phyloP scores from a whole-genome alignment of 2,113 vertebrate genomes.

The Cebus imitator region DNA sequence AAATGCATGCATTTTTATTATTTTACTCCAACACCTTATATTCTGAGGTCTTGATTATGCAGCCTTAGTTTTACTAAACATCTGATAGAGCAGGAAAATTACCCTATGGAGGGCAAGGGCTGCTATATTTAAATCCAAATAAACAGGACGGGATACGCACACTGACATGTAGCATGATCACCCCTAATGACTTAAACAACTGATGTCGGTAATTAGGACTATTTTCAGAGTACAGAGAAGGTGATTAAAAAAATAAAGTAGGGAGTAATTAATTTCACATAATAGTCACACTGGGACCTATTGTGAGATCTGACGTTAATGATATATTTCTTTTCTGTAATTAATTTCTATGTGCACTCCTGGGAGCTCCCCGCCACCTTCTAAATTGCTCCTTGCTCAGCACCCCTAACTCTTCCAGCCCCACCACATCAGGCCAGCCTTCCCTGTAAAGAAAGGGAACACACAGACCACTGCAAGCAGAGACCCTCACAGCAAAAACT shows the following conservation, averaged over 20 bases:
- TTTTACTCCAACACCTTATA: background rate
- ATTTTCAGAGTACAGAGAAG: conserved; percentile 78
- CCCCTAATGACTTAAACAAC: conserved; percentile 57
- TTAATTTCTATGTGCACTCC: conserved; percentile 82
- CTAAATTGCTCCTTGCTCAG: conserved; percentile 65
- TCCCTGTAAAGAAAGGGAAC: background rate
- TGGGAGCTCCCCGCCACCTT: conserved; percentile 66
- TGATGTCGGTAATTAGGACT: conserved; percentile 74
- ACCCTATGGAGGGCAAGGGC: background rate
- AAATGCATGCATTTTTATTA: background rate
- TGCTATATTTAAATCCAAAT: conserved; percentile 3
- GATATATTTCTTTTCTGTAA: conserved; percentile 82
- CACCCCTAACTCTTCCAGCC: background rate
- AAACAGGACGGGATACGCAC: background rate
- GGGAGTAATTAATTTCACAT: conserved; percentile 85
- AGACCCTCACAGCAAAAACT: background rate
- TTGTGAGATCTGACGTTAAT: conserved; percentile 78
- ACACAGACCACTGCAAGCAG: background rate
- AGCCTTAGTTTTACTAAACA: background rate
- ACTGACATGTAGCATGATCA: conserved; percentile 49
- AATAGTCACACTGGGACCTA: conserved; percentile 85
- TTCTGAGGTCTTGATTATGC: background rate
- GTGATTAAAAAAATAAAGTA: conserved; percentile 79
- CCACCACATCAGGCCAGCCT: fast-evolving
- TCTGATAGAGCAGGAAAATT: background rate